Percentiles rank a stretch among this genome's conserved stretches.
phyloP scores from a whole-genome alignment of 2,113 vertebrate species.

The Notarius lentiginosus region DNA sequence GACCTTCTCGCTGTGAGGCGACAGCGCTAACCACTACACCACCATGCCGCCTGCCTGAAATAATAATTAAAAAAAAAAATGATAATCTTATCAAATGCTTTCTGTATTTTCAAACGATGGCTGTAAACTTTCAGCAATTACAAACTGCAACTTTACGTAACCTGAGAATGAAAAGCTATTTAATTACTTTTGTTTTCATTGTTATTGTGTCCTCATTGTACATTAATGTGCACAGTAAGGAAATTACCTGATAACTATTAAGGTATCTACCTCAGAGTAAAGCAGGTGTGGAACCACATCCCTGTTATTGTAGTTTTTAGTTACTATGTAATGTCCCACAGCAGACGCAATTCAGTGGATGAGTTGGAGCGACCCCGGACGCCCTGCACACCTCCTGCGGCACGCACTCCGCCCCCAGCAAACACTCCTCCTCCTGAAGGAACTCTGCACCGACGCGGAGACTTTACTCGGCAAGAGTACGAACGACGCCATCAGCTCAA shows the following conservation, averaged over 20 bases:
- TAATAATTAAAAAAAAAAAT: not conserved
- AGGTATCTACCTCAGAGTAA: too few species aligned
- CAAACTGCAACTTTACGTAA: not conserved
- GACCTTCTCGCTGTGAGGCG: too few species aligned
- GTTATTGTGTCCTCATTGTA: not conserved
- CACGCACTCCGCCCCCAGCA: slow-evolving; percentile 50
- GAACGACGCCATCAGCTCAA: slow-evolving; percentile 84
- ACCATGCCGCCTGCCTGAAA: too few species aligned
- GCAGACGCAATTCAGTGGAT: slow-evolving; percentile 67
- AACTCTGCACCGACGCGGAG: slow-evolving; percentile 75
- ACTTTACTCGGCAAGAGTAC: slow-evolving; percentile 85
- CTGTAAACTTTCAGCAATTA: not conserved
- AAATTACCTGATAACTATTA: not conserved
- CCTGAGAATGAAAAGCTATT: not conserved
- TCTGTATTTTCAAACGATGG: not conserved
- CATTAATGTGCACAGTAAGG: not conserved
- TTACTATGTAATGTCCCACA: slow-evolving; percentile 37
- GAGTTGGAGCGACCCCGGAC: slow-evolving; percentile 65
- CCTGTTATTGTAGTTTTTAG: not conserved
- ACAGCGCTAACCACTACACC: too few species aligned
- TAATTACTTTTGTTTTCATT: not conserved
- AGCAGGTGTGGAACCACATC: not conserved
- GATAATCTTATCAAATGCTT: not conserved
- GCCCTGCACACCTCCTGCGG: slow-evolving; percentile 58
- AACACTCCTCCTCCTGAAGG: slow-evolving; percentile 69